phyloP scores from a whole-genome alignment of 2,113 vertebrate genomes.

The Lamprologus speciosus region DNA sequence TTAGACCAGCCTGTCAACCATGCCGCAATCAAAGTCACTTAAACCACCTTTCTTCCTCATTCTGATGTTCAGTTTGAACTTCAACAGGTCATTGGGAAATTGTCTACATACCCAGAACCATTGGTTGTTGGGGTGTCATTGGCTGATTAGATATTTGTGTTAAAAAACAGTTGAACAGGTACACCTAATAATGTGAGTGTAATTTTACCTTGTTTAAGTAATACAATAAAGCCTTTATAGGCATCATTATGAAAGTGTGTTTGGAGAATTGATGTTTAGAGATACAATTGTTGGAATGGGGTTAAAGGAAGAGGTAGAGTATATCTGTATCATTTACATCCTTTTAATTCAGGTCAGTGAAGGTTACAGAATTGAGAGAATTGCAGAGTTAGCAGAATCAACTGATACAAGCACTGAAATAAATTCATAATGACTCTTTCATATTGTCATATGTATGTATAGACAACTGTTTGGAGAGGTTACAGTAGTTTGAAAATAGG shows the following conservation, averaged over 20 bases:
- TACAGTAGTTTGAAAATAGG: background rate
- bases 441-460: background rate
- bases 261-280: background rate
- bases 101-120: fast-evolving
- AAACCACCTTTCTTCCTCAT: background rate
- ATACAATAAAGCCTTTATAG: background rate
- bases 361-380: background rate
- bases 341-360: slow-evolving; percentile 25
- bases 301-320: background rate
- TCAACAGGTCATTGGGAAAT: background rate
- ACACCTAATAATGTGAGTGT: background rate
- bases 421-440: background rate
- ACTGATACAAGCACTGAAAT: background rate
- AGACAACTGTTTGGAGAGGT: background rate
- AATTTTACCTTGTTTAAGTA: background rate
- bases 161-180: background rate
- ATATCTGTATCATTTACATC: background rate
- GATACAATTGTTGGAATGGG: background rate
- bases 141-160: background rate
- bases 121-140: background rate
- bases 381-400: background rate
- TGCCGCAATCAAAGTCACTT: background rate
- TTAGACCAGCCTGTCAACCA: background rate
- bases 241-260: background rate
- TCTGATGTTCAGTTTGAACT: background rate